Evolutionary conservation across 1,140 invertebrate species (phyloP), one percentile per base, ranked within the genome.

Genomic region (Lepidurus couesii): DNA sequence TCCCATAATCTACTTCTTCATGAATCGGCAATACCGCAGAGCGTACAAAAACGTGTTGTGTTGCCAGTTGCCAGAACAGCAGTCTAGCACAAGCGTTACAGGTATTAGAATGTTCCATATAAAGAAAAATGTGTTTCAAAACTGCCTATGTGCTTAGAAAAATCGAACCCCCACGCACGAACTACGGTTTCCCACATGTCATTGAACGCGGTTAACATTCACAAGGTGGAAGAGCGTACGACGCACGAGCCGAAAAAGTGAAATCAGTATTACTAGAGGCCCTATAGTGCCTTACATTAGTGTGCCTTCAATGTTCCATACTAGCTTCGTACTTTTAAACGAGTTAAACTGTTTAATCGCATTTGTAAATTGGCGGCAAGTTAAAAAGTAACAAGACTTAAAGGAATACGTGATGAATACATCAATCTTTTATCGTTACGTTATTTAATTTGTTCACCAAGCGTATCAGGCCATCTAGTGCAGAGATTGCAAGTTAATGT

Each of bases 1-100:
- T 83, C 88, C 88, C 0, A 85, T 89, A 16, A 87, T 89, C 73
- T 89, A 90, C 80, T 88, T 89, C 10, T 87, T 89, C 44, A 88
- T 89, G 86, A 89, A 89, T 82, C 85, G 86, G 53, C 88, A 89
- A 79, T 90, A 89, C 81, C 82, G 88, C 74, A 84, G 85, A 78
- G 88, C 88, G 1, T 89, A 89, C 82, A 85, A 85, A 81, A 83
- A 84, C 10, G 85, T 88, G n/a, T 79, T 88, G 6, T 82, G 80
- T 53, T 78, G 77, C 34, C 73, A 65, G 53, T 65, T 21, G 8
- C 53, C 53, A 13, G 53, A 65, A 65, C 53, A 65, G 21, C 53
- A 65, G n/a, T 65, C 53, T 7, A 65, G 53, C 21, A 65, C 53
- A n/a, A 65, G 53, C 53, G 53, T 21, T n/a, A 65, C 53, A 21